phyloP scores from a whole-genome alignment of 2,797 vertebrate species.

The Parotocinclus haroldoi region DNA sequence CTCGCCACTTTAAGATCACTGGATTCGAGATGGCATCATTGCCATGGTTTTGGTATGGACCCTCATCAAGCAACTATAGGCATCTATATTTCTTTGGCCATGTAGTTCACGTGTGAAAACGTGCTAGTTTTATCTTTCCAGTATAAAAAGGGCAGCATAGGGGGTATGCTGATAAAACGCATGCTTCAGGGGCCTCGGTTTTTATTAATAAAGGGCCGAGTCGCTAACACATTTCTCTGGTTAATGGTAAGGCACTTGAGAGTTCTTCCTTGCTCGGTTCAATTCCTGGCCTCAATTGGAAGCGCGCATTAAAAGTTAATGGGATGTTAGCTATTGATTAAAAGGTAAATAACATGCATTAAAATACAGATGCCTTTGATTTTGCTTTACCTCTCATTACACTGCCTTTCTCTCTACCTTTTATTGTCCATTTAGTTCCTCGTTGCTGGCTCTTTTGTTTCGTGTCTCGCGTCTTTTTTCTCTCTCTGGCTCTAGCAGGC shows the following conservation, averaged over 20 bases:
- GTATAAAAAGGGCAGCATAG: neutral
- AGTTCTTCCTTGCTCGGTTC: slow-evolving; percentile 69
- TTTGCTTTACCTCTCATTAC: slow-evolving; percentile 71
- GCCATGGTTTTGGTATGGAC: no score
- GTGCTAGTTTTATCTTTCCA: no score
- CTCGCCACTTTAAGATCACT: no score
- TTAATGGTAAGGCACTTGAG: slow-evolving; percentile 64
- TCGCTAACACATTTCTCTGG: slow-evolving; percentile 39
- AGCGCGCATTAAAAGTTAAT: slow-evolving; percentile 75
- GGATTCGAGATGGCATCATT: no score
- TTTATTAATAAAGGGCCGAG: slow-evolving; percentile 42
- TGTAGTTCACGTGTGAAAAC: no score
- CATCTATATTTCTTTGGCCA: no score
- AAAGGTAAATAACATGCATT: slow-evolving; percentile 74
- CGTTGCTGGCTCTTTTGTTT: slow-evolving; percentile 23
- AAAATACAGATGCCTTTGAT: slow-evolving; percentile 68
- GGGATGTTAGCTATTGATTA: slow-evolving; percentile 74
- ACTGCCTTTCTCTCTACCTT: slow-evolving; percentile 44
- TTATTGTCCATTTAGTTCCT: slow-evolving; percentile 44
- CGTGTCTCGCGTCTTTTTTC: slow-evolving; percentile 15
- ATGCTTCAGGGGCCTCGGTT: slow-evolving; percentile 11
- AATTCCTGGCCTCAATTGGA: slow-evolving; percentile 74
- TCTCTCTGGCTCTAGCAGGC: neutral
- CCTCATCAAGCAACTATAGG: no score
- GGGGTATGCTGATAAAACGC: slow-evolving; percentile 1